Evolutionary conservation across 1,140 invertebrate species (phyloP).

Genomic region (Drosophila saltans): DNA sequence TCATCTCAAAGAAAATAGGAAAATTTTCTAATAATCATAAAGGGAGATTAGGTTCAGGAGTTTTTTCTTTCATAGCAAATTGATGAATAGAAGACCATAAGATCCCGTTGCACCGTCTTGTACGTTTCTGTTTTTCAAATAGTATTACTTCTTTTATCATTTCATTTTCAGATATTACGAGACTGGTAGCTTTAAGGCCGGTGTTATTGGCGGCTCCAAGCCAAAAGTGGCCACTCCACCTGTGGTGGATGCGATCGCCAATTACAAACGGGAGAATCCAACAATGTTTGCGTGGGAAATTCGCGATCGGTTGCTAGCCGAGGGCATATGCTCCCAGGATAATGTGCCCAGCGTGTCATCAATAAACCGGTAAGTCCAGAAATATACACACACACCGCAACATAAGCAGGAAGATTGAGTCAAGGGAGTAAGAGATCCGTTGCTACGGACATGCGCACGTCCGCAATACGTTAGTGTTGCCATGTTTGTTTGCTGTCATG

Average conservation of each 20-base stretch:
- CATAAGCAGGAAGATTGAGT: background rate
- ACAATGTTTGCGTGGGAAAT: constrained; percentile 99
- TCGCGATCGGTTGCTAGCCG: constrained; percentile 96
- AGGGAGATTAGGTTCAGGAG: no score
- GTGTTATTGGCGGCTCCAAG: constrained; percentile 99
- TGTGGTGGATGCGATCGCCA: constrained; percentile 98
- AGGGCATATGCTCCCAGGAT: constrained; percentile 98
- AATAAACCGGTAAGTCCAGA: constrained; percentile 95
- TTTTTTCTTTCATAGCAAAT: no score
- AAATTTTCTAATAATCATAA: no score
- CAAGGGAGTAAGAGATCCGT: constrained; percentile 17
- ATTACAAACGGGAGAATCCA: constrained; percentile 99
- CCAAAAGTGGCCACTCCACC: constrained; percentile 99
- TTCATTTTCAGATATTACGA: constrained; percentile 94
- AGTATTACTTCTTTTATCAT: background rate
- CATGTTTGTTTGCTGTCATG: constrained; percentile 70
- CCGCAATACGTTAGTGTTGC: constrained; percentile 28
- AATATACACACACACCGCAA: constrained; percentile 21
- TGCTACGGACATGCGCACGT: constrained; percentile 39
- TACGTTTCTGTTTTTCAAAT: no score
- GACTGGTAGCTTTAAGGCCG: constrained; percentile 99
- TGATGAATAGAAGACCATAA: no score
- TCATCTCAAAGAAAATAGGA: no score
- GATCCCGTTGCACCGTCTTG: no score
- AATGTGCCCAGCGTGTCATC: constrained; percentile 99